Conservation (phyloP, 2,797 vertebrate genomes). For the Selene dorsalis region DNA sequence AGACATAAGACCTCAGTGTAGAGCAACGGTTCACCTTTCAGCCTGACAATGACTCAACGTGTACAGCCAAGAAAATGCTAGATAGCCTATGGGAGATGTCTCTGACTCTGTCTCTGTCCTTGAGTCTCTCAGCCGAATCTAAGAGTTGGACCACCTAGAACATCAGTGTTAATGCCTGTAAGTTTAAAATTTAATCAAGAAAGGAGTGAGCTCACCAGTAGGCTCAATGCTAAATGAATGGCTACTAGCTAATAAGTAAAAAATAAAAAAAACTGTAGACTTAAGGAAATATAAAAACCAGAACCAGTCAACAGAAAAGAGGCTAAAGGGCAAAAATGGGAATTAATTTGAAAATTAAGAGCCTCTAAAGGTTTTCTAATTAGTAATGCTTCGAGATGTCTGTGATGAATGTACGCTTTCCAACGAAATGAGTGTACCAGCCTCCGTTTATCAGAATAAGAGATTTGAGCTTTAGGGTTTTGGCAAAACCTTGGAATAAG, state of each 20-base stretch:
- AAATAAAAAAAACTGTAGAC: too few relatives aligned
- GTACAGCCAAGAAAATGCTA: neutral
- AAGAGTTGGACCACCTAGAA: neutral
- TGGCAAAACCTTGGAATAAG: neutral
- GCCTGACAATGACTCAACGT: neutral
- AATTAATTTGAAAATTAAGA: neutral
- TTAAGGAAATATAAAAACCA: neutral
- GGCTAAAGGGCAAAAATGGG: neutral
- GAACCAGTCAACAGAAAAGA: neutral
- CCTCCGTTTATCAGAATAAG: too few relatives aligned
- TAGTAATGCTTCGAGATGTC: neutral
- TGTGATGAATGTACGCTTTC: neutral
- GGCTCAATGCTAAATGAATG: neutral
- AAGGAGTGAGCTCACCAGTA: neutral
- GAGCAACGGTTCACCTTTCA: neutral
- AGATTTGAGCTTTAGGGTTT: neutral
- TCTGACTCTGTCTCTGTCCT: neutral
- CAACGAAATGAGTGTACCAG: neutral
- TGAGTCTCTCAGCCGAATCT: neutral
- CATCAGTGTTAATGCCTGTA: neutral
- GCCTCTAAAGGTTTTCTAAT: neutral
- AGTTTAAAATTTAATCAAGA: too few relatives aligned
- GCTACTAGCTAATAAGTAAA: too few relatives aligned
- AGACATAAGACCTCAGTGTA: neutral
- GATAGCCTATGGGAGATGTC: neutral